Evolutionary conservation across 2,113 vertebrate genomes (phyloP).

Genomic region (Pantherophis guttatus): DNA sequence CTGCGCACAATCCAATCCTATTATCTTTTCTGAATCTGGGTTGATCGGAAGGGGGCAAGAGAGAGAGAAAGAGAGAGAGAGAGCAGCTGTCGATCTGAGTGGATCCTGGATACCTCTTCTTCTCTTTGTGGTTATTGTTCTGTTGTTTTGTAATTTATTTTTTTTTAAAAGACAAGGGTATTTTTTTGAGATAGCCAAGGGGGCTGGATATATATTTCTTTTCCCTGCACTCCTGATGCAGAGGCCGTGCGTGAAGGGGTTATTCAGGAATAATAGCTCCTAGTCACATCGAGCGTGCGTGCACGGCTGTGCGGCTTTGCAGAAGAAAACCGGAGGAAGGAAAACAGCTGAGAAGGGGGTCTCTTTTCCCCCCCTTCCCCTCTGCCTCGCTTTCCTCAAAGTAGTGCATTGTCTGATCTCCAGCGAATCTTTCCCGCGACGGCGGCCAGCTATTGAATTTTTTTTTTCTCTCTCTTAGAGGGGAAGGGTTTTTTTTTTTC

Average conservation of each 20-base stretch:
- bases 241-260: constrained; percentile 43
- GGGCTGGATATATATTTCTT: constrained; percentile 28
- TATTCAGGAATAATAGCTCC: constrained; percentile 49
- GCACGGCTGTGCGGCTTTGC: neutral
- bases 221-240: constrained; percentile 27
- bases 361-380: neutral
- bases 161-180: neutral
- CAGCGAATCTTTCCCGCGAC: constrained; percentile 46
- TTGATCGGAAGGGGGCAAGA: constrained; percentile 55
- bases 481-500: constrained; percentile 39
- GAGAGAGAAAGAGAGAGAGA: constrained; percentile 24
- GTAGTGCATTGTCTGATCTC: constrained; percentile 42
- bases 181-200: constrained; percentile 6
- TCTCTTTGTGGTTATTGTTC: neutral
- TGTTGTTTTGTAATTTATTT: neutral
- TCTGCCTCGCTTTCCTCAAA: constrained; percentile 57
- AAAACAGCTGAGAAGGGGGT: constrained; percentile 41
- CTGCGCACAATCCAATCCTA: constrained; percentile 80
- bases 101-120: constrained; percentile 24
- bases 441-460: constrained; percentile 35
- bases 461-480: constrained; percentile 18
- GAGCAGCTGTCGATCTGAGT: constrained; percentile 52
- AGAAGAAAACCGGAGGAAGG: constrained; percentile 54
- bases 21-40: constrained; percentile 64
- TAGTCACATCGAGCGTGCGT: constrained; percentile 43